Evolutionary conservation across 2,888 invertebrate species (phyloP).

Genomic region (Andricus quercusramuli): DNA sequence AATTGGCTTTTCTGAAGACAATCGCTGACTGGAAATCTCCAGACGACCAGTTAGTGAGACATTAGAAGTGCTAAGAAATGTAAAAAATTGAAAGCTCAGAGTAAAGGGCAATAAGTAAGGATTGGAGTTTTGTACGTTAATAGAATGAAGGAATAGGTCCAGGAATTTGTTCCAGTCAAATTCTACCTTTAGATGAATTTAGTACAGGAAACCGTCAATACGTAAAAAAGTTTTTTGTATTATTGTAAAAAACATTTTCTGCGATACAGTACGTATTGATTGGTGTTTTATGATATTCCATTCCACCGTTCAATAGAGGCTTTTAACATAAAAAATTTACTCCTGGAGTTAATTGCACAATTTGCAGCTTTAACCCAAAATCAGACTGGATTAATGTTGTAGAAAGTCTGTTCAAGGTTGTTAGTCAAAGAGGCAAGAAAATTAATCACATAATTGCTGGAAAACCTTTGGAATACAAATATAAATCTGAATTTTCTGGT

Average conservation of each 20-base stretch:
- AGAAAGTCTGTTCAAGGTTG: not conserved
- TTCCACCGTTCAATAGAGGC: too few relatives aligned
- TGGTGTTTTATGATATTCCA: too few relatives aligned
- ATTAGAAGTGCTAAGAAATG: not conserved
- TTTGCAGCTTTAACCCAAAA: too few relatives aligned
- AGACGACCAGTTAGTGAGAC: not conserved
- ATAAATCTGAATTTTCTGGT: not conserved
- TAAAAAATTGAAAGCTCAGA: not conserved
- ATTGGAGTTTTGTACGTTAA: not conserved
- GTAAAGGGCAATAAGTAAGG: not conserved
- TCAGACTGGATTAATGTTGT: not conserved
- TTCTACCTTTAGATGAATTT: too few relatives aligned
- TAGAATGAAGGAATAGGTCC: not conserved
- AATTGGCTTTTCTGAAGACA: not conserved
- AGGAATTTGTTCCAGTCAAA: too few relatives aligned
- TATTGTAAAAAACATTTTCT: too few relatives aligned
- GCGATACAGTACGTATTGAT: too few relatives aligned
- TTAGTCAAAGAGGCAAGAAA: not conserved
- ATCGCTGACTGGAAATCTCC: not conserved
- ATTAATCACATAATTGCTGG: not conserved
- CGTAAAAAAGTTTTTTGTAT: too few relatives aligned
- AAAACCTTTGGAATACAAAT: not conserved
- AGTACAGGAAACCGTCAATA: too few relatives aligned
- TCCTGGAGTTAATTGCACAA: too few relatives aligned
- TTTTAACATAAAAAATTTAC: too few relatives aligned